A percentile compares a stretch with the other conserved stretches of the same genome.
Conservation (phyloP, 2,888 invertebrate genomes). For the Hyppa rectilinea region DNA sequence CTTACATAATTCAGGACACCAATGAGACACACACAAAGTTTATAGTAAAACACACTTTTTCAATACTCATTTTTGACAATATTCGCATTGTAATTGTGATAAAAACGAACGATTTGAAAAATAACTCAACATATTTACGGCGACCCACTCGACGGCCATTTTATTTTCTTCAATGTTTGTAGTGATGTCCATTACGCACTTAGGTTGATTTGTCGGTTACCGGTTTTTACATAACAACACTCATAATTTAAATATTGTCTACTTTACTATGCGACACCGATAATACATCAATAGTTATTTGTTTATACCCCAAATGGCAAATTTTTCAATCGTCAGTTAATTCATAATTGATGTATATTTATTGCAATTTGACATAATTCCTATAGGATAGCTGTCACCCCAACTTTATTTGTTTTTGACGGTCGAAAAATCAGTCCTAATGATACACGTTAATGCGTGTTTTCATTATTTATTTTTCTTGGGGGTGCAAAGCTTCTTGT, state of each 20-base stretch:
- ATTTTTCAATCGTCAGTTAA: too few species aligned
- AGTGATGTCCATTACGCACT: constrained; percentile 48
- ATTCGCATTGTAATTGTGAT: constrained; percentile 78
- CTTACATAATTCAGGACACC: constrained; percentile 84
- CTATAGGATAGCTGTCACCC: too few species aligned
- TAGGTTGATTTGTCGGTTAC: constrained; percentile 5
- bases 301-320: too few species aligned
- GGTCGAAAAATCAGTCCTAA: too few species aligned
- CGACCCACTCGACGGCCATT: constrained; percentile 84
- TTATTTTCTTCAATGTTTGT: constrained; percentile 72
- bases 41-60: constrained; percentile 71
- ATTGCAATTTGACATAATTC: too few species aligned
- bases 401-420: too few species aligned
- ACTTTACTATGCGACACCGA: not conserved
- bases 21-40: constrained; percentile 71
- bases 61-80: constrained; percentile 73
- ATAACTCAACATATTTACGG: constrained; percentile 81
- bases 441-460: too few species aligned
- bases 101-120: constrained; percentile 71
- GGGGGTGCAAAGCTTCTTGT: too few species aligned
- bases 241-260: not conserved
- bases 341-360: too few species aligned
- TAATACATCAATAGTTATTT: not conserved
- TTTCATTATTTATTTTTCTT: too few species aligned
- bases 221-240: constrained; percentile 28